Conservation (phyloP, 2,888 invertebrate species). For the Trissolcus brochymenae region DNA sequence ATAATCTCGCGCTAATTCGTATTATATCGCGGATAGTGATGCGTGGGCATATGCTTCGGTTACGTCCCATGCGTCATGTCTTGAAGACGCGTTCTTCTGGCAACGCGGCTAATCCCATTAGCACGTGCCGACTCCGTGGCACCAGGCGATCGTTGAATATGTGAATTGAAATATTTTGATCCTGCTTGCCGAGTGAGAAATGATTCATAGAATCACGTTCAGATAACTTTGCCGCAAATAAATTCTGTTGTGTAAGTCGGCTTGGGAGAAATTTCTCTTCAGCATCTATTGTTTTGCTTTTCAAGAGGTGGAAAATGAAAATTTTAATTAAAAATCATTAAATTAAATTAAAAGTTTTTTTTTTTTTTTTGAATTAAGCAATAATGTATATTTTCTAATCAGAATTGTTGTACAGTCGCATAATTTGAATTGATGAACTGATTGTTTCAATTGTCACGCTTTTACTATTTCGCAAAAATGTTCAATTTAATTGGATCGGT, state of each 20-base stretch:
- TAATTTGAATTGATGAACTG: conserved; percentile 45
- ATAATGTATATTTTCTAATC: conserved; percentile 39
- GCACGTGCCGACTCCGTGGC: conserved; percentile 68
- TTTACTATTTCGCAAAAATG: conserved; percentile 19
- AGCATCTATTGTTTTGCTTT: conserved; percentile 1
- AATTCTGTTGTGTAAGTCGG: conserved; percentile 23
- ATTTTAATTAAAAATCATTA: neutral
- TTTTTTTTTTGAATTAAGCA: no score
- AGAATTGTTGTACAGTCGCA: conserved; percentile 32
- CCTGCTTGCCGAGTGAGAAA: conserved; percentile 36
- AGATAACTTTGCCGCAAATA: conserved; percentile 26
- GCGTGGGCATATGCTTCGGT: conserved; percentile 65
- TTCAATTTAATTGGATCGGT: conserved; percentile 41
- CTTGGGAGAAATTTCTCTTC: conserved; percentile 2
- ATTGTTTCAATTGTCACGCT: conserved; percentile 32
- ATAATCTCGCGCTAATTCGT: conserved; percentile 49
- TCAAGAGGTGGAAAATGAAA: neutral
- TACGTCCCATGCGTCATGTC: conserved; percentile 61
- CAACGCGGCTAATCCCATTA: conserved; percentile 70
- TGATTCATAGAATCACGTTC: conserved; percentile 32
- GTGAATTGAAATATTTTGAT: conserved; percentile 68
- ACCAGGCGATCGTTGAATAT: conserved; percentile 61
- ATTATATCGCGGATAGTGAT: conserved; percentile 56
- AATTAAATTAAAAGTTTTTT: no score
- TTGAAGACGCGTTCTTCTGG: conserved; percentile 60